A percentile compares a stretch with the other conserved stretches of the same genome.
Conservation (phyloP, 2,797 vertebrate species). For the Chiroxiphia lanceolata region DNA sequence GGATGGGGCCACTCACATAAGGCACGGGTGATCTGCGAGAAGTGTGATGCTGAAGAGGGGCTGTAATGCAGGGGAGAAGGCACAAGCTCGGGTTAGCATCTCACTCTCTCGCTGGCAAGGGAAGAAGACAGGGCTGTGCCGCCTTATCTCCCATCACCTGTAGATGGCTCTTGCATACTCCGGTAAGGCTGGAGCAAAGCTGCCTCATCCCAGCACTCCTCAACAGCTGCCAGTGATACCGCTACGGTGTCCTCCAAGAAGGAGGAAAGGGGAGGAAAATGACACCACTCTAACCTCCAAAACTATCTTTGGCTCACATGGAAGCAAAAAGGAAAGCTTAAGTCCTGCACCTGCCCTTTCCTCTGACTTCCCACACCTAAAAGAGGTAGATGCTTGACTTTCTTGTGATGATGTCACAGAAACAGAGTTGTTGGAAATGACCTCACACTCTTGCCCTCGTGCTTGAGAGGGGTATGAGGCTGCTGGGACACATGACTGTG, state of each 20-base stretch:
- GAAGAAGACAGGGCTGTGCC: not conserved
- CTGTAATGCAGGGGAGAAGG: not conserved
- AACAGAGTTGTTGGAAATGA: constrained; percentile 27
- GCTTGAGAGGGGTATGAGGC: not conserved
- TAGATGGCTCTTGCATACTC: constrained; percentile 62
- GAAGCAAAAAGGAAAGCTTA: constrained; percentile 44
- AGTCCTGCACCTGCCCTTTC: not conserved
- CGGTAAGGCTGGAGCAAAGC: not conserved
- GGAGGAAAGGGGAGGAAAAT: constrained; percentile 17
- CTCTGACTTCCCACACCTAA: constrained; percentile 10
- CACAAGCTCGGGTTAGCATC: not conserved
- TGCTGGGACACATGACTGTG: constrained; percentile 32
- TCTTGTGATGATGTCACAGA: not conserved
- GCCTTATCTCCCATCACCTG: constrained; percentile 52
- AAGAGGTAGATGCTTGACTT: not conserved
- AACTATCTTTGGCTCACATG: constrained; percentile 35
- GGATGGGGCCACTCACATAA: not conserved
- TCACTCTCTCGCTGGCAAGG: fast-evolving
- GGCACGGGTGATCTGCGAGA: fast-evolving
- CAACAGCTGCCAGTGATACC: not conserved
- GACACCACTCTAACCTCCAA: constrained; percentile 37
- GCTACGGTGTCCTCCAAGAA: not conserved
- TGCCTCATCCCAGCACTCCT: not conserved
- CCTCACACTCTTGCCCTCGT: constrained; percentile 25
- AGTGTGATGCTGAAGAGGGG: not conserved